Base-by-base conservation (phyloP, 2,888 invertebrate genomes). In the Limnephilus marmoratus region DNA sequence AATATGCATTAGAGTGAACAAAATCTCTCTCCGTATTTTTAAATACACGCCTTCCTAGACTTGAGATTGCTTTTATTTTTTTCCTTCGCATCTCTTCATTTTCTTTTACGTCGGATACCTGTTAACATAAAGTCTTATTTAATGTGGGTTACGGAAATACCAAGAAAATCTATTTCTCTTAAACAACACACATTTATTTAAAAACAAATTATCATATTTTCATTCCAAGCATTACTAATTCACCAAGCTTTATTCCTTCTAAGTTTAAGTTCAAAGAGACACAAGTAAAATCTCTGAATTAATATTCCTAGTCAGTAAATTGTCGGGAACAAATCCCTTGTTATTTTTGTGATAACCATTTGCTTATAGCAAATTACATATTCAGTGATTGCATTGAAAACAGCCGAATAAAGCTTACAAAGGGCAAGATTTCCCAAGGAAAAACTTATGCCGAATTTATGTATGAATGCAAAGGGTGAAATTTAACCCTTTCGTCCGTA, bases 401-500 rank as follows among this genome's bases (percentile, higher is more conserved):
- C 18, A 68, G 68, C 68, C 68, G 7, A 68, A 24, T 68, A 68
- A 68, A 24, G 68, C 68, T 68, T 9, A 68, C 24, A 68, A 24
- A 68, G 7, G 68, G 86, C n/a, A n/a, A 53, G 68, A 68, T 53
- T 53, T 68, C 37, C 81, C 89, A 81, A 86, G 87, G 80, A 81
- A 91, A 93, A 92, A 93, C 92, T 93, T 92, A 92, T 92, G 87
- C 88, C 86, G 82, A 91, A 93, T 93, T 92, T 93, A 93, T 93
- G 93, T 93, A 91, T 90, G 92, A 92, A 90, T 91, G 90, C 90
- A 92, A 80, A 89, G 81, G 93, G 92, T 93, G 91, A 91, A 92
- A 91, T 90, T 90, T 87, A 86, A 87, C 91, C 88, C 87, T 90
- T 92, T 91, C 83, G 83, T 83, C 90, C 92, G 83, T 92, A 91